Base-by-base conservation (phyloP, 2,888 invertebrate species). In the Plebejus argus region DNA sequence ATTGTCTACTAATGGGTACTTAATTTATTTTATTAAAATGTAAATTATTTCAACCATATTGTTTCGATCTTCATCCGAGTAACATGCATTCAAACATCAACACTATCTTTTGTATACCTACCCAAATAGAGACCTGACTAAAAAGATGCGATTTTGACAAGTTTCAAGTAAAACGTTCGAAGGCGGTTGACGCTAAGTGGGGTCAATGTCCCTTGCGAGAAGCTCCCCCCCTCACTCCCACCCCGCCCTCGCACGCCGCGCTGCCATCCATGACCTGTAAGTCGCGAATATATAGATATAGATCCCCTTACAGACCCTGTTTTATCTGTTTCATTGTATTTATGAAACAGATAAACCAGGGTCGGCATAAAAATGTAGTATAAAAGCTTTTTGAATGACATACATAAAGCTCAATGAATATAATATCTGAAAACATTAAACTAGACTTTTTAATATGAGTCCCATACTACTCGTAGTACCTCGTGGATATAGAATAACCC, bases 181-280 rank as follows among this genome's bases (percentile, higher is more conserved):
- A 90, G 89, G 88, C 88, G 88, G 88, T 88, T 82, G 86, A 87
- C 85, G 85, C 87, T 83, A 82, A 80, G 83, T 83, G 90, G 88
- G 91, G 92, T 93, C 92, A 89, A 88, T 91, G 93, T 88, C 87
- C 91, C 84, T 85, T 84, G 83, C 80, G 84, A 82, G 83, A 81
- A 83, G 83, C 88, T 90, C 91, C 89, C 89, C 90, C 87, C 86
- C 84, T 88, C 88, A 90, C 87, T 86, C 85, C 78, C 77, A 74
- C 78, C 56, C 79, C 79, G 72, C 39, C 28, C 70, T 39, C 70
- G n/a, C 70, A 12, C 79, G 76, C 78, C 78, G 76, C 75, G 28
- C 74, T 28, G 49, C 80, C 76, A 76, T 76, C 76, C 80, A 76
- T 79, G 78, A 79, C 78, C 81, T 75, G 78, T 53, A 72, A 78